phyloP scores from a whole-genome alignment of 2,797 vertebrate genomes.

The Coilia nasus region DNA sequence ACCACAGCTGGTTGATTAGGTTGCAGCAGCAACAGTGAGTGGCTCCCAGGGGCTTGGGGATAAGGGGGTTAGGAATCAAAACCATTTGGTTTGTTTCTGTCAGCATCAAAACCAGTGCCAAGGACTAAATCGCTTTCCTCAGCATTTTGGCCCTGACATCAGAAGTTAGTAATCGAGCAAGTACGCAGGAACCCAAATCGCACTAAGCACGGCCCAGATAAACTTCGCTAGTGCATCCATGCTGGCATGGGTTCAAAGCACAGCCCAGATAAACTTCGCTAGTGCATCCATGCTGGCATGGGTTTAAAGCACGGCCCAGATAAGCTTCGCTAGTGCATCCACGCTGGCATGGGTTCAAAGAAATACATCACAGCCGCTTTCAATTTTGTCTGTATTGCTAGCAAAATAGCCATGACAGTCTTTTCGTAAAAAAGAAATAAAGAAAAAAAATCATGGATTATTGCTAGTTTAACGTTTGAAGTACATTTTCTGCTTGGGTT shows the following conservation, averaged over 20 bases:
- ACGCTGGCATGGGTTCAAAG: not conserved
- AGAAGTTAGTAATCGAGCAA: not conserved
- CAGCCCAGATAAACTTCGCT: no score
- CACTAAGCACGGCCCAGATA: no score
- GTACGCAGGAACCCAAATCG: not conserved
- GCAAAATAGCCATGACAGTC: not conserved
- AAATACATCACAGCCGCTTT: not conserved
- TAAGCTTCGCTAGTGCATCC: no score
- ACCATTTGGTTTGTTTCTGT: conserved; percentile 1
- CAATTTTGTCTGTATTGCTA: not conserved
- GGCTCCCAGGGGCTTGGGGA: no score
- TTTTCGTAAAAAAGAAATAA: no score
- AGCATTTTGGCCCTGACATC: not conserved
- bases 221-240: no score
- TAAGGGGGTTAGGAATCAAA: not conserved
- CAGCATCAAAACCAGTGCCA: not conserved
- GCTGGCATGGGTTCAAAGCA: no score
- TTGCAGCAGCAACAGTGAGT: no score
- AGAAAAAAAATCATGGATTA: not conserved
- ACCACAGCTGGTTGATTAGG: no score
- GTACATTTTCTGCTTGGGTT: not conserved
- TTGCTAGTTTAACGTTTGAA: not conserved
- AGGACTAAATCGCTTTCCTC: not conserved
- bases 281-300: no score
- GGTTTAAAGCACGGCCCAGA: no score